A percentile compares a stretch with the other conserved stretches of the same genome.
Conservation (phyloP, 2,888 invertebrate species). For the Tenthredo notha region DNA sequence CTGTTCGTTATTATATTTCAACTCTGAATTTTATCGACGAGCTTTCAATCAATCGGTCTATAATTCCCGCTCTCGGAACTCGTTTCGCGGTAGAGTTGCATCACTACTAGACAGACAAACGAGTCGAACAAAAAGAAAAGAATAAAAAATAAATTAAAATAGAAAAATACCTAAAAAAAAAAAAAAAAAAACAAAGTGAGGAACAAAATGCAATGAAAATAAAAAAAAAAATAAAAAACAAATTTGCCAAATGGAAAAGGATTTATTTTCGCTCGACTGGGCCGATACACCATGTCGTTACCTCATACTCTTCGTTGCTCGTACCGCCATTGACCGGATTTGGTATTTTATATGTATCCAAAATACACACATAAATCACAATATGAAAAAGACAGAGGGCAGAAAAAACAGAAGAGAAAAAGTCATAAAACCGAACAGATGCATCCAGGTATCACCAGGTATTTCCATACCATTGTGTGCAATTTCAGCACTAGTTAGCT, state of each 20-base stretch:
- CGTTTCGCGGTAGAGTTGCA: neutral
- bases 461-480: neutral
- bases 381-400: neutral
- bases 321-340: neutral
- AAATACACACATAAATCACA: neutral
- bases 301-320: neutral
- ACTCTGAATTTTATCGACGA: neutral
- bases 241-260: neutral
- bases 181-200: neutral
- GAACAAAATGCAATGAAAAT: neutral
- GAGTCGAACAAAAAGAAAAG: neutral
- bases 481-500: neutral
- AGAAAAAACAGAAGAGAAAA: neutral
- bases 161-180: no score
- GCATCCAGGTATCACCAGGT: neutral
- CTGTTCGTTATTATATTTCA: neutral
- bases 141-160: neutral
- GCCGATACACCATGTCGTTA: neutral
- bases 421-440: neutral
- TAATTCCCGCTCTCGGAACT: conserved; percentile 5
- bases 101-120: neutral
- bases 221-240: neutral
- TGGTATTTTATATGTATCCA: neutral
- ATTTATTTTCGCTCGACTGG: conserved; percentile 1
- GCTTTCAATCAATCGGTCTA: neutral